Evolutionary conservation across 1,140 invertebrate species (phyloP).

Genomic region (Lethrus apterus): DNA sequence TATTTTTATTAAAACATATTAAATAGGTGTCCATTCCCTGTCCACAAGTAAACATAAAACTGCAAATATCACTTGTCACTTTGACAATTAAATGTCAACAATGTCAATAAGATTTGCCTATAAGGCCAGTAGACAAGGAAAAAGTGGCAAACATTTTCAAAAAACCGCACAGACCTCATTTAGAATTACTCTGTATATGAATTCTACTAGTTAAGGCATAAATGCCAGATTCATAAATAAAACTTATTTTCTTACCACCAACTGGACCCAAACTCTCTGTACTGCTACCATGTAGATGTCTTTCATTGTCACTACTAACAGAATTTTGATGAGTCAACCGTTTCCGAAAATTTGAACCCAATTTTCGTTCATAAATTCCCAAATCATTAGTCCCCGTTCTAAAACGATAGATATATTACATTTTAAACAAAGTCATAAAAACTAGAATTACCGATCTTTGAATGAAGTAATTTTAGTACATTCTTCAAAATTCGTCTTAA

Average conservation of each 20-base stretch:
- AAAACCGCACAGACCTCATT: too few relatives aligned
- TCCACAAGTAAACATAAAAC: too few relatives aligned
- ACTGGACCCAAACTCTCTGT: constrained; percentile 57
- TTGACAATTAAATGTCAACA: too few relatives aligned
- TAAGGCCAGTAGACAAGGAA: too few relatives aligned
- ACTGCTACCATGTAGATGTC: constrained; percentile 58
- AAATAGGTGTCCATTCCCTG: too few relatives aligned
- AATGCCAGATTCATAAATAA: too few relatives aligned
- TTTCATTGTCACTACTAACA: constrained; percentile 32
- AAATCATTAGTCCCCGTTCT: background rate
- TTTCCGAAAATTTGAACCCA: constrained; percentile 41
- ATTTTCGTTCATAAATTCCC: constrained; percentile 15
- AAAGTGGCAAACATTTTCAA: too few relatives aligned
- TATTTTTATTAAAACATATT: too few relatives aligned
- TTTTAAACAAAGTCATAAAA: background rate
- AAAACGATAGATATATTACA: background rate
- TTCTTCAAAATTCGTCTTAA: constrained; percentile 33
- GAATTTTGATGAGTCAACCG: constrained; percentile 48
- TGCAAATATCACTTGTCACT: too few relatives aligned
- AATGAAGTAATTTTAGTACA: background rate
- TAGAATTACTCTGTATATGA: too few relatives aligned
- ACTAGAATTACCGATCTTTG: background rate
- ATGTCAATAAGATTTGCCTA: too few relatives aligned
- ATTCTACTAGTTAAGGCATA: too few relatives aligned
- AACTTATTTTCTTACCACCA: constrained; percentile 8